Percentiles rank a stretch among this genome's conserved stretches.
Conservation (phyloP, 2,888 invertebrate species). For the Gasteruption jaculator region DNA sequence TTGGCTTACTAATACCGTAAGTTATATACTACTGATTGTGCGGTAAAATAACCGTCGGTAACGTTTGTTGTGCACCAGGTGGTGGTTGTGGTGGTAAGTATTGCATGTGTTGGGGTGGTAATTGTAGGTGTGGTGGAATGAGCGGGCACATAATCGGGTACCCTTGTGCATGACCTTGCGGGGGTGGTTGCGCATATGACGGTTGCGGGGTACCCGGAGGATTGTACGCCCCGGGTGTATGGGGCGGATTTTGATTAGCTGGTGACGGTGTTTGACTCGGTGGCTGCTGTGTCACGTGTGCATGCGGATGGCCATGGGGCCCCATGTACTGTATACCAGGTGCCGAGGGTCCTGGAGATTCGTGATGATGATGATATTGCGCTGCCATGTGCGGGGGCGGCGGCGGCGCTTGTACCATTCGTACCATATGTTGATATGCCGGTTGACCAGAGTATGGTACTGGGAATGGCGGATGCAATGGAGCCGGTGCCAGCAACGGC, state of each 20-base stretch:
- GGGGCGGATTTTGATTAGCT: conserved; percentile 52
- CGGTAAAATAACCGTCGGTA: conserved; percentile 52
- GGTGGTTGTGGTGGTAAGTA: conserved; percentile 55
- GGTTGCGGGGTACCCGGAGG: conserved; percentile 51
- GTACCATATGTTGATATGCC: conserved; percentile 54
- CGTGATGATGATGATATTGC: conserved; percentile 52
- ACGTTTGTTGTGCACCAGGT: conserved; percentile 49
- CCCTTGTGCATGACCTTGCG: conserved; percentile 54
- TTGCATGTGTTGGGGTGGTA: conserved; percentile 56
- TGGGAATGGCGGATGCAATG: conserved; percentile 65
- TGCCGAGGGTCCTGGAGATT: conserved; percentile 56
- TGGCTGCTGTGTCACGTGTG: conserved; percentile 44
- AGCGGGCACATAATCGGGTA: conserved; percentile 61
- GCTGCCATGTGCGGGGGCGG: conserved; percentile 44
- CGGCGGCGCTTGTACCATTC: conserved; percentile 47
- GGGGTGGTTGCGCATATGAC: conserved; percentile 59
- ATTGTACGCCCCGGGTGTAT: conserved; percentile 58
- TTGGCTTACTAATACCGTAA: too few relatives aligned
- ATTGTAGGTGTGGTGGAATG: conserved; percentile 51
- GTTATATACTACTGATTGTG: conserved; percentile 55
- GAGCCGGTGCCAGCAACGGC: conserved; percentile 77
- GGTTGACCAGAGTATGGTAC: conserved; percentile 61
- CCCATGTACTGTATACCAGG: conserved; percentile 57
- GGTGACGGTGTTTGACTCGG: conserved; percentile 48
- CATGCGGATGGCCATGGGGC: conserved; percentile 52